Percentiles rank a stretch among this genome's conserved stretches.
Evolutionary conservation across 53 echinoderm and acorn worm genomes (phyloP).

Genomic region (Mesocentrotus franciscanus): DNA sequence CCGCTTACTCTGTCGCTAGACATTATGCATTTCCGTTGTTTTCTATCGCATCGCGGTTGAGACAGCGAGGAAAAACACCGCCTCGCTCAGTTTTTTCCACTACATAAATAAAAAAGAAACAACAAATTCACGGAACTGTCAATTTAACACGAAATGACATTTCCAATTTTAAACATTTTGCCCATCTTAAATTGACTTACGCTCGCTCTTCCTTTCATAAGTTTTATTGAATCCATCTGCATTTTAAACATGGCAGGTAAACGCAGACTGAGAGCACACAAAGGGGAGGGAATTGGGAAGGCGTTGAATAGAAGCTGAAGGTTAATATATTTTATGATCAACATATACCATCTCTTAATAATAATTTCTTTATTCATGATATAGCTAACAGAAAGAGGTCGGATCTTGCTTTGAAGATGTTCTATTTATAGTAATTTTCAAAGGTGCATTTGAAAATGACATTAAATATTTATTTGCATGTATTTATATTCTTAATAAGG

Average conservation of each 20-base stretch:
- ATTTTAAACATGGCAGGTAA: background rate
- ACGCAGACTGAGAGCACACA: background rate
- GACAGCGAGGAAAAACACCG: background rate
- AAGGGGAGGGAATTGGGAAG: background rate
- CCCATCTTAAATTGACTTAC: slow-evolving; percentile 20
- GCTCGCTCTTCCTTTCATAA: background rate
- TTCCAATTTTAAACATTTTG: background rate
- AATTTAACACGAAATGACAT: slow-evolving; percentile 13
- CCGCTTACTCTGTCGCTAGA: slow-evolving; percentile 32
- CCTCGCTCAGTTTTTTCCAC: background rate
- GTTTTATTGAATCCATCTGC: background rate
- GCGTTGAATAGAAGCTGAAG: background rate
- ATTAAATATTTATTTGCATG: background rate
- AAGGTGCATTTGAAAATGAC: background rate
- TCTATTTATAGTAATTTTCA: too few species aligned
- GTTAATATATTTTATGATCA: background rate
- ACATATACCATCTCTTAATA: background rate
- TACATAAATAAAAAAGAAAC: background rate
- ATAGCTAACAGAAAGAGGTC: background rate
- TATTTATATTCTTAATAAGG: background rate
- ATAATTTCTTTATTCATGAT: background rate
- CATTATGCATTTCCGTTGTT: slow-evolving; percentile 18
- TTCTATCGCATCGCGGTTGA: background rate
- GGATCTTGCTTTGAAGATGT: too few species aligned
- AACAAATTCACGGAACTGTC: background rate